A percentile compares a stretch with the other conserved stretches of the same genome.
Evolutionary conservation across 2,888 invertebrate genomes (phyloP).

Genomic region (Chrysopilus asiliformis): DNA sequence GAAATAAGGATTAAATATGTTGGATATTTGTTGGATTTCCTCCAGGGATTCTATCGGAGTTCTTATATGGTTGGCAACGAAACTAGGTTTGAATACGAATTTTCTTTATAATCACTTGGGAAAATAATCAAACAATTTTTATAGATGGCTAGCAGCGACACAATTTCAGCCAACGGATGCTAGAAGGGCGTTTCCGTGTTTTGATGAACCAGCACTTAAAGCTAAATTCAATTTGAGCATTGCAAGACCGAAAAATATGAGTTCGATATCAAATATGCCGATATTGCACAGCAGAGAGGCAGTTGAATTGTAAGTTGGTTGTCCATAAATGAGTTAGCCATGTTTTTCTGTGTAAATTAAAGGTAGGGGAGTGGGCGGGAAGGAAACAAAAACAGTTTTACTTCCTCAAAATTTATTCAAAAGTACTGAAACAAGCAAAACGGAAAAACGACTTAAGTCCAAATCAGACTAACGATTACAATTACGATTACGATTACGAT

Average conservation of each 20-base stretch:
- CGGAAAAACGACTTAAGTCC: too few species aligned
- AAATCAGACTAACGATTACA: too few species aligned
- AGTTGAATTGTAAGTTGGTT: background rate
- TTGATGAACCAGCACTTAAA: slow-evolving; percentile 75
- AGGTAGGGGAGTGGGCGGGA: too few species aligned
- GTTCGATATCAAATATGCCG: slow-evolving; percentile 70
- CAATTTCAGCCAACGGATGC: slow-evolving; percentile 77
- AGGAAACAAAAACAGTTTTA: too few species aligned
- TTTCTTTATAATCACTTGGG: slow-evolving; percentile 7
- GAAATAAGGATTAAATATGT: slow-evolving; percentile 53
- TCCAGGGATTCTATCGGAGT: slow-evolving; percentile 73
- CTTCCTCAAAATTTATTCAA: too few species aligned
- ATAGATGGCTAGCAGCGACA: slow-evolving; percentile 66
- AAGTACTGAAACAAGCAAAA: too few species aligned
- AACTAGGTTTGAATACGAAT: slow-evolving; percentile 51
- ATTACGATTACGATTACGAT: too few species aligned
- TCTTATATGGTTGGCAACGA: slow-evolving; percentile 56
- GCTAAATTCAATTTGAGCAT: slow-evolving; percentile 67
- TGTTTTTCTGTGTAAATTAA: too few species aligned
- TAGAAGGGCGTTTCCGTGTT: slow-evolving; percentile 71
- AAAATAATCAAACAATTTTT: slow-evolving; percentile 19
- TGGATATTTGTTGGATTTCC: slow-evolving; percentile 58
- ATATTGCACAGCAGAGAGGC: too few species aligned
- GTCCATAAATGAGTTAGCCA: too few species aligned
- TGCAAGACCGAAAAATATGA: slow-evolving; percentile 56